A percentile compares a stretch with the other conserved stretches of the same genome.
These are phyloP conservation scores for Lates japonicus DNA, from an alignment of 2,797 vertebrate species.

Conservation along the genomic window DNA sequence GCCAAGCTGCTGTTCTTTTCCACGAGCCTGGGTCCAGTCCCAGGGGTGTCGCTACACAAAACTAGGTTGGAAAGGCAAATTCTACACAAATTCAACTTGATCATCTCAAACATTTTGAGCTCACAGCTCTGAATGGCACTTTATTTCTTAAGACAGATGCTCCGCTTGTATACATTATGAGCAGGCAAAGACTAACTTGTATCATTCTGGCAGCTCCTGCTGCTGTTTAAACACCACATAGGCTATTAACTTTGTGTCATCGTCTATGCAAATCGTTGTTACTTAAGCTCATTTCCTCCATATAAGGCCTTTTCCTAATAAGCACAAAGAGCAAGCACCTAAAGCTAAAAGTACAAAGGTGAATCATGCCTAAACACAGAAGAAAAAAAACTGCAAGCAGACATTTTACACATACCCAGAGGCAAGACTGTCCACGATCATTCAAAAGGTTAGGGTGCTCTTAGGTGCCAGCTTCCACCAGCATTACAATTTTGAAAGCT, in stretches of 20 bases:
- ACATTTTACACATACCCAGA: conserved; percentile 27
- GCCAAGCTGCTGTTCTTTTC: conserved; percentile 70
- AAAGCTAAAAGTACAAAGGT: conserved; percentile 12
- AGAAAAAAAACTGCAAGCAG: conserved; percentile 2
- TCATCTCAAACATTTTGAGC: conserved; percentile 45
- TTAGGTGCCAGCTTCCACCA: conserved; percentile 8
- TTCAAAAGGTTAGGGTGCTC: conserved; percentile 37
- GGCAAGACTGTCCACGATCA: conserved; percentile 21
- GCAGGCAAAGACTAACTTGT: conserved; percentile 26
- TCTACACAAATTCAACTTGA: conserved; percentile 65
- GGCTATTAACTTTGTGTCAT: conserved; percentile 8
- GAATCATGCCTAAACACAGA: conserved; percentile 7
- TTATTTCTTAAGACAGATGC: conserved; percentile 16
- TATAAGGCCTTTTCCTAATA: conserved; percentile 10
- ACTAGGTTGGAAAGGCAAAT: conserved; percentile 67
- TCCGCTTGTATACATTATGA: conserved; percentile 8
- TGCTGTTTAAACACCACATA: conserved; percentile 10
- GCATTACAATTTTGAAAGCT: conserved; percentile 19
- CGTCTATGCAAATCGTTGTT: conserved; percentile 24
- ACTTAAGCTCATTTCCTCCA: conserved; percentile 19
- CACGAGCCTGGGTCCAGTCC: conserved; percentile 55
- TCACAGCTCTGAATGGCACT: conserved; percentile 10
- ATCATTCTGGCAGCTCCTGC: conserved; percentile 11
- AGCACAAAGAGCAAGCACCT: conserved; percentile 30
- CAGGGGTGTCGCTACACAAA: conserved; percentile 59